A percentile compares a stretch with the other conserved stretches of the same genome.
Conservation (phyloP, 2,797 vertebrate species). For the Enteromius trimaculatus region DNA sequence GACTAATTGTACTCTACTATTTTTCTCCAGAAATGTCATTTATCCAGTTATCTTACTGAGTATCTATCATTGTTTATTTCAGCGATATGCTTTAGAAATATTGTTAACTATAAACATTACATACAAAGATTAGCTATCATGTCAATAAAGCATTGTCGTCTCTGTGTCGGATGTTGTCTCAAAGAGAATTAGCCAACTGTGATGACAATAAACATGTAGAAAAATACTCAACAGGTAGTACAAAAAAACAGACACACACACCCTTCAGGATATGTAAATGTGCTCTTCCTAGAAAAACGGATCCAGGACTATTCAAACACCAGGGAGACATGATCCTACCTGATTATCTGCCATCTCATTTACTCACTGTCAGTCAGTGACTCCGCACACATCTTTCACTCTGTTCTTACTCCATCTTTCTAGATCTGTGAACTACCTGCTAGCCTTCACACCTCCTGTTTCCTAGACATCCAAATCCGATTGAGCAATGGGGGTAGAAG, state of each 20-base stretch:
- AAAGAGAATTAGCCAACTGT: background rate
- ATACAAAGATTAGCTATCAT: background rate
- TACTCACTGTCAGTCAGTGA: background rate
- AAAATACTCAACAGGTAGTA: background rate
- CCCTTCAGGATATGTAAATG: conserved; percentile 63
- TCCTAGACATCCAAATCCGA: background rate
- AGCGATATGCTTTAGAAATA: background rate
- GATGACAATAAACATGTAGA: conserved; percentile 8
- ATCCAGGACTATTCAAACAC: conserved; percentile 52
- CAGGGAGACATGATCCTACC: conserved; percentile 24
- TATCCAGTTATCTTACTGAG: background rate
- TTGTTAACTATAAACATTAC: background rate
- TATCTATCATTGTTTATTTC: background rate
- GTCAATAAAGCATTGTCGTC: background rate
- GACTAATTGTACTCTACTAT: background rate
- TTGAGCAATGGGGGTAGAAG: background rate
- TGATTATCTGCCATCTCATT: conserved; percentile 26
- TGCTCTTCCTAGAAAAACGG: conserved; percentile 57
- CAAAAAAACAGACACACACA: conserved; percentile 9
- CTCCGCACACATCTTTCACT: background rate
- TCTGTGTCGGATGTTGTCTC: background rate
- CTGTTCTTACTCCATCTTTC: background rate
- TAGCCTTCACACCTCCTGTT: background rate
- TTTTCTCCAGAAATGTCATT: background rate
- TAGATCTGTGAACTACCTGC: background rate